These are phyloP conservation scores for Recurvirostra avosetta DNA, from an alignment of 2,113 vertebrate genomes.

Conservation along the genomic window DNA sequence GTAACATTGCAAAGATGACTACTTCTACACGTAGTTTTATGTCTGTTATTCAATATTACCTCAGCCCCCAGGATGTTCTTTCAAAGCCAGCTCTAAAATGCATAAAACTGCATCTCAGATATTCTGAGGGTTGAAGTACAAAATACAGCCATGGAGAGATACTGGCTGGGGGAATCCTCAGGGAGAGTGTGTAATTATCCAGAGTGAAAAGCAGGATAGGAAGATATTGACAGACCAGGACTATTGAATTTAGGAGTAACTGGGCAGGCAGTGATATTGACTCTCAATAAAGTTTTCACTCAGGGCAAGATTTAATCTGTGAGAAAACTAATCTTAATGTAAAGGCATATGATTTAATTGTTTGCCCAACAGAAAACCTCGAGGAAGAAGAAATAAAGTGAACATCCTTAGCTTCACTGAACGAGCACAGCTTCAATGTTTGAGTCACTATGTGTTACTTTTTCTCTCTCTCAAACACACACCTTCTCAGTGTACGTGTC, in stretches of 20 bases:
- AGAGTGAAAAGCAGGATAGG: not conserved
- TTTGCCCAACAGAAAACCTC: not conserved
- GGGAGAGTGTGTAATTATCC: not conserved
- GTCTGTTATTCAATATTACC: not conserved
- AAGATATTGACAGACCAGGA: not conserved
- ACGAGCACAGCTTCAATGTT: not conserved
- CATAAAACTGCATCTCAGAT: not conserved
- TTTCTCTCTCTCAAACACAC: not conserved
- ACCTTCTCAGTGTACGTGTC: not conserved
- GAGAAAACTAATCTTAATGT: not conserved
- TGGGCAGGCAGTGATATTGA: not conserved
- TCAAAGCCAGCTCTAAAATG: not conserved
- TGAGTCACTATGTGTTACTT: not conserved
- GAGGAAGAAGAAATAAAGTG: not conserved
- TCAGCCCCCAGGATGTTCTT: not conserved
- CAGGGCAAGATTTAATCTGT: not conserved
- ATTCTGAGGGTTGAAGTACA: not conserved
- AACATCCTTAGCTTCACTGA: not conserved
- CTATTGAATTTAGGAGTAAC: slow-evolving; percentile 19
- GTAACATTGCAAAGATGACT: not conserved
- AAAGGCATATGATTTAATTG: not conserved
- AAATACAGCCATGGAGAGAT: not conserved
- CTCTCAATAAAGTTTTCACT: not conserved
- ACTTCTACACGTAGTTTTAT: not conserved
- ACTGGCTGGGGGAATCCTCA: not conserved